Percentiles rank a stretch among this genome's conserved stretches.
phyloP scores from a whole-genome alignment of 2,113 vertebrate genomes.

The Colinus virginianus region DNA sequence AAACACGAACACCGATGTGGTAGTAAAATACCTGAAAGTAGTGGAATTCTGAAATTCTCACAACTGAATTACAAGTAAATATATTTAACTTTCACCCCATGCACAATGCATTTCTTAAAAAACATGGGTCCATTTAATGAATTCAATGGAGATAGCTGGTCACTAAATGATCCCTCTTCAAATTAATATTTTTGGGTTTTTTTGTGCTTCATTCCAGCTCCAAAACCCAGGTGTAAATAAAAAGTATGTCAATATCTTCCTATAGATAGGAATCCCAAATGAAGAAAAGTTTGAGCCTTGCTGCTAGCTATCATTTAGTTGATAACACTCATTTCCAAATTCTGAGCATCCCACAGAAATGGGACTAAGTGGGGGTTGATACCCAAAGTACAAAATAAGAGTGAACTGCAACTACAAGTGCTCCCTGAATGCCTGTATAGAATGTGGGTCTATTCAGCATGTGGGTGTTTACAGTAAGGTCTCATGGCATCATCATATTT shows the following conservation, averaged over 20 bases:
- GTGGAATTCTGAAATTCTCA: neutral
- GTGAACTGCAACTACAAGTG: neutral
- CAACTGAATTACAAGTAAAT: neutral
- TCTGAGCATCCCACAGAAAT: neutral
- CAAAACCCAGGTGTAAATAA: neutral
- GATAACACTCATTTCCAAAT: neutral
- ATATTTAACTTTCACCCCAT: neutral
- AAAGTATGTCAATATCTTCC: neutral
- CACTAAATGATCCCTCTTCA: neutral
- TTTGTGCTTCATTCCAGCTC: neutral
- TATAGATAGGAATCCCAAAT: neutral
- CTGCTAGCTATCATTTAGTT: neutral
- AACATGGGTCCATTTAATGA: neutral
- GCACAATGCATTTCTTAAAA: constrained; percentile 7
- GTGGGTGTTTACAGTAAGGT: neutral
- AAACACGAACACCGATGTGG: fast-evolving
- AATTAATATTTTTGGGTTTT: neutral
- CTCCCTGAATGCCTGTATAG: fast-evolving
- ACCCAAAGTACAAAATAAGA: neutral
- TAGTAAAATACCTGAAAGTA: neutral
- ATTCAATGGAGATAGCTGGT: neutral
- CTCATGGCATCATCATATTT: neutral
- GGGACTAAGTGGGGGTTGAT: neutral
- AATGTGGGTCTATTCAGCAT: neutral
- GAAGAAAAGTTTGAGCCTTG: neutral